phyloP scores from a whole-genome alignment of 2,797 vertebrate genomes.

The Lacerta viridis region DNA sequence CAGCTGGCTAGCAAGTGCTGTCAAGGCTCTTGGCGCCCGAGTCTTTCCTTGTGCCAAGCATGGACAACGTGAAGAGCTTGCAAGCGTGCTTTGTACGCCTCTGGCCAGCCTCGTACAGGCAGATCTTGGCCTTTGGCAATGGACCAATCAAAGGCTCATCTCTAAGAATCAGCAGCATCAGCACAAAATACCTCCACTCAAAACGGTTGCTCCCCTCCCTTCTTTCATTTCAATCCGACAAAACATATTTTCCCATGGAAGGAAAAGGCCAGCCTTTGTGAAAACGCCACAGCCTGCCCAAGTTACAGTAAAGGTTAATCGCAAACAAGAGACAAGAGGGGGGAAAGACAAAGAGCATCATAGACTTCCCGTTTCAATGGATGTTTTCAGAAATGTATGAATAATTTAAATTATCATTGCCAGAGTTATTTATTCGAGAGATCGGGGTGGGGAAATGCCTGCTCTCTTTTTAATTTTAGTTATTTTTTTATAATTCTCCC shows the following conservation, averaged over 20 bases:
- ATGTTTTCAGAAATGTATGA: slow-evolving; percentile 92
- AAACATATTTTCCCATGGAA: slow-evolving; percentile 89
- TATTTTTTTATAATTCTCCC: slow-evolving; percentile 63
- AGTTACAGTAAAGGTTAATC: slow-evolving; percentile 94
- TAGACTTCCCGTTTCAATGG: slow-evolving; percentile 90
- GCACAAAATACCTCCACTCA: slow-evolving; percentile 83
- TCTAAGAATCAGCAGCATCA: slow-evolving; percentile 80
- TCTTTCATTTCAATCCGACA: slow-evolving; percentile 79
- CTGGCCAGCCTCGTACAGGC: slow-evolving; percentile 46
- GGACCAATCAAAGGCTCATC: slow-evolving; percentile 63
- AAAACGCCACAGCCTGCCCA: slow-evolving; percentile 81
- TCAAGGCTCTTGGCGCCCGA: slow-evolving; percentile 29
- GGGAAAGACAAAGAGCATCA: slow-evolving; percentile 90
- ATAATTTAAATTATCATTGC: slow-evolving; percentile 94
- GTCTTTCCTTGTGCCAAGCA: slow-evolving; percentile 35
- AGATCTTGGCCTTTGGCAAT: slow-evolving; percentile 55
- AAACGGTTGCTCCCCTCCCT: neutral
- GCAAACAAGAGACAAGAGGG: slow-evolving; percentile 90
- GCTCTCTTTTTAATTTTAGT: slow-evolving; percentile 78
- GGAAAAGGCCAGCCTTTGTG: slow-evolving; percentile 88
- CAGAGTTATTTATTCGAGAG: slow-evolving; percentile 83
- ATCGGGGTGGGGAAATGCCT: slow-evolving; percentile 87
- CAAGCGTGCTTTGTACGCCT: slow-evolving; percentile 65
- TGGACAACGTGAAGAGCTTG: slow-evolving; percentile 48
- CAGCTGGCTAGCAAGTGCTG: accelerated